A percentile compares a stretch with the other conserved stretches of the same genome.
Conservation (phyloP, 2,113 vertebrate genomes). For the Donacobius atricapilla region DNA sequence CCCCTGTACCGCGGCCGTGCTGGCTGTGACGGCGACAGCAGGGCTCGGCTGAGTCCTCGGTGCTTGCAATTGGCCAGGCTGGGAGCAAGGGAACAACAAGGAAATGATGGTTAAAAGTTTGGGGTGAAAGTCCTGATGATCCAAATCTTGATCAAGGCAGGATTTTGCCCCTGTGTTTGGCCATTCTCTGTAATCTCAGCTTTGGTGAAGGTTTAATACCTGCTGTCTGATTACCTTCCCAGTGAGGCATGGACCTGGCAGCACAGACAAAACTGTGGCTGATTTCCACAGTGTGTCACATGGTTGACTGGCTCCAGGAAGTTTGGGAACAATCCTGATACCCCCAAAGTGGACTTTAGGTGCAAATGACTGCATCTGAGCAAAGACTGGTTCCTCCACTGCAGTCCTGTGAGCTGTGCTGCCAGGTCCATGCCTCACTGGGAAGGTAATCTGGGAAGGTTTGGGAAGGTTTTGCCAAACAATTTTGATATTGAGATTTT, state of each 20-base stretch:
- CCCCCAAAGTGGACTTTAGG: neutral
- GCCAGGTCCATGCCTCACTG: too few species aligned
- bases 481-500: neutral
- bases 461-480: neutral
- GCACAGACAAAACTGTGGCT: rapidly evolving
- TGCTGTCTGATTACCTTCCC: neutral
- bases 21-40: rapidly evolving
- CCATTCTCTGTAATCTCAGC: rapidly evolving
- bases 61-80: neutral
- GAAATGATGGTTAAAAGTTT: neutral
- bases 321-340: neutral
- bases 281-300: rapidly evolving
- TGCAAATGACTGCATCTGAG: neutral
- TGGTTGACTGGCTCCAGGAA: neutral
- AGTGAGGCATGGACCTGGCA: rapidly evolving
- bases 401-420: rapidly evolving
- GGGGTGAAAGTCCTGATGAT: neutral
- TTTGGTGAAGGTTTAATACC: neutral
- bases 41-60: neutral
- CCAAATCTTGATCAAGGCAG: neutral
- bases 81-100: neutral
- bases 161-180: neutral
- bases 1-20: rapidly evolving
- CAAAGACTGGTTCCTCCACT: rapidly evolving
- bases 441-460: too few species aligned